Base-by-base conservation (phyloP, 2,888 invertebrate genomes). In the Pomacea canaliculata region DNA sequence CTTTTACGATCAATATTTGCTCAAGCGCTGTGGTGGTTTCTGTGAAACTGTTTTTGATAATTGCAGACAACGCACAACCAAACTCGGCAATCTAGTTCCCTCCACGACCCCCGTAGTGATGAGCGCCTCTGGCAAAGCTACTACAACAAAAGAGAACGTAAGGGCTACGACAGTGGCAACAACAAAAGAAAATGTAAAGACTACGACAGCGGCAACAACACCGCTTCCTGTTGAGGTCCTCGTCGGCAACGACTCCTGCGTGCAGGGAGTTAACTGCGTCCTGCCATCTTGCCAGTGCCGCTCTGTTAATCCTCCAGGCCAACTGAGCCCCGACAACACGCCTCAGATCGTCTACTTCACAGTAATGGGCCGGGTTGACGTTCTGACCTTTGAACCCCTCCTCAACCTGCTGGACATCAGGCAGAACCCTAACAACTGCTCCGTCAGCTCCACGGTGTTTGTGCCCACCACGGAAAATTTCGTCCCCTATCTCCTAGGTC, bases 261-360 rank as follows among this genome's bases (percentile, higher is more conserved):
- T 78, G 9, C 75, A 71, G 23, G 78, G 59, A 19, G 27, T 68
- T 18, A 75, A 74, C 59, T 78, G 78, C 60, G 27, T 63, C 37
- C 56, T 72, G 13, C 76, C 78, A 5, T 37, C 60, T 16, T 78
- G 78, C 65, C 10, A 62, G 60, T 78, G 78, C 48, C 49, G 70
- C 23, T 66, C 71, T 10, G 12, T 37, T 12, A 12, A 7, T 16
- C 76, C 78, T 23, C 78, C 78, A 3, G 69, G 19, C 10, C 37
- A 46, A 18, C 49, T 78, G n/a, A 7, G 27, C 10, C 48, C 51
- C 51, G 5, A 8, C 9, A 68, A 73, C 49, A 69, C 73, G 4
- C 80, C 80, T 18, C 78, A 80, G 71, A 72, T 80, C 19, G 70
- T 80, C 23, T 78, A 74, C 65, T 59, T 80, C 18, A 73, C 80